Evolutionary conservation across 2,797 vertebrate species (phyloP).

Genomic region (Silurus lanzhouensis): DNA sequence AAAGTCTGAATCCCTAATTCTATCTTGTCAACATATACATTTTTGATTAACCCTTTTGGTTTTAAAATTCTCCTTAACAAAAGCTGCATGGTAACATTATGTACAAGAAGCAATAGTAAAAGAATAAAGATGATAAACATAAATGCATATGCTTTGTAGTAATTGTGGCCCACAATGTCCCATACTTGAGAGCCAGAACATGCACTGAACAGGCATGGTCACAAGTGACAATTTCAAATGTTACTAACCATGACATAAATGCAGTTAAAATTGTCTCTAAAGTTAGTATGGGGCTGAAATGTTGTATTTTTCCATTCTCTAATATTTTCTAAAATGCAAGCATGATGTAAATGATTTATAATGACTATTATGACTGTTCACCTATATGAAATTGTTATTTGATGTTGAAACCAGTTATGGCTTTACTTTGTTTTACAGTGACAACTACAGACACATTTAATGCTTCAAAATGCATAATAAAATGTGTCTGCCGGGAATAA

Average conservation of each 20-base stretch:
- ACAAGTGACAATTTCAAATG: too few species aligned
- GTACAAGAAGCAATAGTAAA: not conserved
- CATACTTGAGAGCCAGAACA: not conserved
- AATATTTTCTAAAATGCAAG: not conserved
- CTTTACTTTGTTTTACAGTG: not conserved
- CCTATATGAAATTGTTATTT: not conserved
- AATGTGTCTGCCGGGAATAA: constrained; percentile 3
- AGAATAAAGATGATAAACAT: not conserved
- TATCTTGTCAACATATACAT: not conserved
- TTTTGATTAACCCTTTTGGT: not conserved
- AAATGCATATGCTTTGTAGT: not conserved
- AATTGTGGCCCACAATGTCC: not conserved
- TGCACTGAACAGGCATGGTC: too few species aligned
- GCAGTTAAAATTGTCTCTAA: not conserved
- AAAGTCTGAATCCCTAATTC: not conserved
- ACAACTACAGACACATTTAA: not conserved
- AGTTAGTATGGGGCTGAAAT: not conserved
- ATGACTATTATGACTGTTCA: not conserved
- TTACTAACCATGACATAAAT: not conserved
- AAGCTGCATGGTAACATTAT: not conserved
- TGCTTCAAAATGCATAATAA: not conserved
- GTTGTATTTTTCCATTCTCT: not conserved
- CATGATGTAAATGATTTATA: not conserved
- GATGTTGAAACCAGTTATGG: not conserved
- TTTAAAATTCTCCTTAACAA: not conserved